Conservation (phyloP, 1,140 invertebrate species). For the Apis cerana region DNA sequence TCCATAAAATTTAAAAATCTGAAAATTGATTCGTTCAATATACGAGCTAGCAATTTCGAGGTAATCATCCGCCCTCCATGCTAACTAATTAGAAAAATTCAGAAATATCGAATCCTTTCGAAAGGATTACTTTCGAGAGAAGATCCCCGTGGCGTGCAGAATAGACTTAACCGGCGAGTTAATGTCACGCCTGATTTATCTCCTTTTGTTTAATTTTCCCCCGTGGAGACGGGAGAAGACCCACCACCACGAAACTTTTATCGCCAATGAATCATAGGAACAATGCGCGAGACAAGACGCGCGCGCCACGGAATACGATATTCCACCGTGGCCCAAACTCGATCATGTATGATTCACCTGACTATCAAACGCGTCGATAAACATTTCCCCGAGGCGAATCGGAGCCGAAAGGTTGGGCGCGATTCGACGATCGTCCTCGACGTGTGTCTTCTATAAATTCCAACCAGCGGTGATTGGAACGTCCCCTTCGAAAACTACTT, state of each 20-base stretch:
- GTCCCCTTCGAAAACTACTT: constrained; percentile 46
- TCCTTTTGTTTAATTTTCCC: background rate
- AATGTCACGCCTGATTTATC: background rate
- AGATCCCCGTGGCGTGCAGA: too few relatives aligned
- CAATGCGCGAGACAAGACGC: too few relatives aligned
- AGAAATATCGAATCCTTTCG: too few relatives aligned
- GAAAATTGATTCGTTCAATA: too few relatives aligned
- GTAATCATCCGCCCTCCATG: too few relatives aligned
- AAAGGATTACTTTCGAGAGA: too few relatives aligned
- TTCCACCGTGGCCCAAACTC: background rate
- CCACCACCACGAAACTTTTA: background rate
- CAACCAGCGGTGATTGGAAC: constrained; percentile 27
- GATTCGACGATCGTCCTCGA: constrained; percentile 40
- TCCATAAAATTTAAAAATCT: too few relatives aligned
- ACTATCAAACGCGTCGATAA: constrained; percentile 15
- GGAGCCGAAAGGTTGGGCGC: constrained; percentile 21
- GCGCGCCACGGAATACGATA: background rate
- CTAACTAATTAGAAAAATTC: too few relatives aligned
- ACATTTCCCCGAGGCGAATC: constrained; percentile 15
- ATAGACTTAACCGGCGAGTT: too few relatives aligned
- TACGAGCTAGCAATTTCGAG: too few relatives aligned
- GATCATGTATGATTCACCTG: constrained; percentile 13
- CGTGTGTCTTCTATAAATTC: constrained; percentile 62
- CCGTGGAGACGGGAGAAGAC: background rate
- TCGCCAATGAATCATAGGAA: constrained; percentile 5